Evolutionary conservation across 1,140 invertebrate genomes (phyloP), one percentile per base, ranked within the genome.

Genomic region (Microplitis mediator): DNA sequence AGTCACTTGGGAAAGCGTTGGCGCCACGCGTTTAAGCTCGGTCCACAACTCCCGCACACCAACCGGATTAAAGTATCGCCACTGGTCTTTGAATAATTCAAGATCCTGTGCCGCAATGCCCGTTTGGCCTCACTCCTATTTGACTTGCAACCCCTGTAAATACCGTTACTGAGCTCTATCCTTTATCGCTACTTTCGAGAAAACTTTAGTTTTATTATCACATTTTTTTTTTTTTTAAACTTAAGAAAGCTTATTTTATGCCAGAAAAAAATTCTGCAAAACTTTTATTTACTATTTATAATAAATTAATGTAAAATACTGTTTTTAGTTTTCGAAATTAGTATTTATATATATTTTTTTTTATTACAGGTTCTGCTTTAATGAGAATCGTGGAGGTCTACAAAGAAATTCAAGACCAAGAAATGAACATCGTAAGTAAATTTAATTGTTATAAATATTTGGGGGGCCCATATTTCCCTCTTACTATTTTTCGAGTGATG

Each of bases 371-470:
- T 81, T 93, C 93, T 52, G 94, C 94, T 60, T 88, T 97, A 66
- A 94, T 95, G 92, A 95, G 95, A 87, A 94, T 96, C 73, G 94
- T 96, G 13, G 95, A 95, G 82, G 95, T 96, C 11, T 95, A 96
- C 85, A 94, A 95, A 83, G 94, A 96, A 85, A 95, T 96, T 72
- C 95, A 97, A 86, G 92, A 95, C 39, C 95, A 96, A 85, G 95
- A 97, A 85, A 94, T 95, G 91, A 96, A 95, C 84, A 95, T 96
- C 85, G 95, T 96, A 89, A 95, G 94, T 93, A 35, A 6, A 16
- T 32, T 31, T 14, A 2, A 1, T 35, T 68, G 39, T 45, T 45
- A 9, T 52, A 8, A n/a, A 64, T 64, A 35, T 23, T 23, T 23
- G 2, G 23, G 23, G 23, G 23, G 23, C 2, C 23, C 23, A 23